A percentile compares a stretch with the other conserved stretches of the same genome.
Evolutionary conservation across 2,797 vertebrate species (phyloP).

Genomic region (Sphenopsis melanotis): DNA sequence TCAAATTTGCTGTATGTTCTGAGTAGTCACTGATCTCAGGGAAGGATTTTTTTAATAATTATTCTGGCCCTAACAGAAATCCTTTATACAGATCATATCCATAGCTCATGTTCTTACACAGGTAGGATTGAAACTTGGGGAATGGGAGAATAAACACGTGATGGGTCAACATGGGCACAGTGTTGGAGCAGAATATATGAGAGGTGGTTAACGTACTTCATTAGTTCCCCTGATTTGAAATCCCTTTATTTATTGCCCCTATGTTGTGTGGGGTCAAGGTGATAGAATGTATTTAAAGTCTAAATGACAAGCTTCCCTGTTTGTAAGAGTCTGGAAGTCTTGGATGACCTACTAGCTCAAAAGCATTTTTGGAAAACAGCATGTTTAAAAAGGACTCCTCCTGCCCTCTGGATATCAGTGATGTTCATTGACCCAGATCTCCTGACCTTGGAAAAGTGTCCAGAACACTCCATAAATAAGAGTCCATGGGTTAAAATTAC

Average conservation of each 20-base stretch:
- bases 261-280: background rate
- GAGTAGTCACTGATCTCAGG: background rate
- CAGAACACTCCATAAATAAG: background rate
- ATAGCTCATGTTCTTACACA: background rate
- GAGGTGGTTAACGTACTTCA: background rate
- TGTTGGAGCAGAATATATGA: background rate
- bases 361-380: background rate
- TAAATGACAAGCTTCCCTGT: background rate
- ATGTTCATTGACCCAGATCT: background rate
- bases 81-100: background rate
- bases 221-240: background rate
- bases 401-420: background rate
- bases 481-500: background rate
- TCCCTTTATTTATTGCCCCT: background rate
- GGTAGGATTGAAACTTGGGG: background rate
- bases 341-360: background rate
- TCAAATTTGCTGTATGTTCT: background rate
- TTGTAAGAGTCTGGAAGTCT: background rate
- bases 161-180: background rate
- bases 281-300: background rate
- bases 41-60: background rate
- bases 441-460: background rate
- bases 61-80: background rate
- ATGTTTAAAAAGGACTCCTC: background rate
- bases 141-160: background rate